Percentiles rank a stretch among this genome's conserved stretches.
Evolutionary conservation across 92 coral and sea anemone genomes (phyloP).

Genomic region (Muricea muricata): DNA sequence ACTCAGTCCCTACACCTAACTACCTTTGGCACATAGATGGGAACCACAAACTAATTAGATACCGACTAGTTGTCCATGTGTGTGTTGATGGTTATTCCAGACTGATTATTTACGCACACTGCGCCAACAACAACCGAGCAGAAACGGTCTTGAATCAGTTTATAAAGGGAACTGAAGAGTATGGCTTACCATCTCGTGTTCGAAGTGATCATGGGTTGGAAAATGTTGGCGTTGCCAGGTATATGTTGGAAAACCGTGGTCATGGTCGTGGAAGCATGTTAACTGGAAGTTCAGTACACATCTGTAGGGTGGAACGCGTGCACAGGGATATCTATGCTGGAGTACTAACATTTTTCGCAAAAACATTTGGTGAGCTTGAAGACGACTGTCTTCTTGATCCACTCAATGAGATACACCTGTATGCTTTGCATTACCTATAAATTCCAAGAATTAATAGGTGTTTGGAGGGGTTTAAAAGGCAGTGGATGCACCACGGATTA

Average conservation of each 20-base stretch:
- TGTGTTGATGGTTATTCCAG: slow-evolving; percentile 16
- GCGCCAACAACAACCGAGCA: background rate
- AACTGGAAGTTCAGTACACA: slow-evolving; percentile 23
- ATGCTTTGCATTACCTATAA: background rate
- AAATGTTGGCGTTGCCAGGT: slow-evolving; percentile 8
- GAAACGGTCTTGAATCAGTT: slow-evolving; percentile 3
- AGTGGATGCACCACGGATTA: background rate
- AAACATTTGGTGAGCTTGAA: background rate
- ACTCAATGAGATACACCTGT: background rate
- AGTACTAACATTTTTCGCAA: background rate
- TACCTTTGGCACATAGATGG: slow-evolving; percentile 34
- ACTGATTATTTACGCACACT: slow-evolving; percentile 11
- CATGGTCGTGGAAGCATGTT: slow-evolving; percentile 17
- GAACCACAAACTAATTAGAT: slow-evolving; percentile 33
- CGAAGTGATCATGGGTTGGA: slow-evolving; percentile 42
- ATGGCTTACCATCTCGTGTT: slow-evolving; percentile 19
- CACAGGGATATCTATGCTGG: slow-evolving; percentile 13
- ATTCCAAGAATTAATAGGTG: background rate
- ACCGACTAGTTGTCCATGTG: slow-evolving; percentile 14
- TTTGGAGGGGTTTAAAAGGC: background rate
- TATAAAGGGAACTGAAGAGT: background rate
- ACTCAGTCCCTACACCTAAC: slow-evolving; percentile 19
- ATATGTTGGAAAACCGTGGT: slow-evolving; percentile 12
- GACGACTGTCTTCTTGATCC: background rate
- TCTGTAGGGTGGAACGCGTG: background rate